Percentiles rank a stretch among this genome's conserved stretches.
These are phyloP conservation scores for Papilio protenor DNA, from an alignment of 2,888 invertebrate species.

Conservation along the genomic window DNA sequence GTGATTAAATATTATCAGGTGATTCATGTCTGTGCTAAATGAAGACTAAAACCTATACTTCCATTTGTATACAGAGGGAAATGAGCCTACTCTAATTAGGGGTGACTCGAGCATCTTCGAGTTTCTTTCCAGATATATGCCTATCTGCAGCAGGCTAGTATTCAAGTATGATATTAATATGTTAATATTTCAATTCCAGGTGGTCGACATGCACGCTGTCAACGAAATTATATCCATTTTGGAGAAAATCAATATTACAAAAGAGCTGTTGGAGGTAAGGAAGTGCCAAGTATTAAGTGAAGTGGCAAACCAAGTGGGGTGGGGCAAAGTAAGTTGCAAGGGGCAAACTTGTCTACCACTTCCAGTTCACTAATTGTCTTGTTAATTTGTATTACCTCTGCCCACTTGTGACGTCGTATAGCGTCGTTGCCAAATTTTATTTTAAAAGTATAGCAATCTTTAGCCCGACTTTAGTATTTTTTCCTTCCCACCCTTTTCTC, in stretches of 20 bases:
- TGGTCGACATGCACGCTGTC: slow-evolving; percentile 97
- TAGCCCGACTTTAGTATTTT: no score
- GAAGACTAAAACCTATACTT: not conserved
- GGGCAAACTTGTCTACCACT: not conserved
- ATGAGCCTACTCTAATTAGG: not conserved
- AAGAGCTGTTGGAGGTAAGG: slow-evolving; percentile 94
- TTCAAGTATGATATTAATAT: no score
- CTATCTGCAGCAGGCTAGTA: not conserved
- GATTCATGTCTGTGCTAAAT: not conserved
- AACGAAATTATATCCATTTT: slow-evolving; percentile 96
- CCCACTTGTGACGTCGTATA: slow-evolving; percentile 4
- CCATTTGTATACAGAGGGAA: no score
- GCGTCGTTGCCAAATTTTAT: slow-evolving; percentile 35
- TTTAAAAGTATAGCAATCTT: no score
- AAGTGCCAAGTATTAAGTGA: slow-evolving; percentile 28
- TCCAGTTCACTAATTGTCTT: slow-evolving; percentile 35
- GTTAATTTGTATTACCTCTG: slow-evolving; percentile 23
- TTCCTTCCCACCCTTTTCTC: no score
- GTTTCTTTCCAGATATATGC: not conserved
- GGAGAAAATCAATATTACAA: slow-evolving; percentile 95
- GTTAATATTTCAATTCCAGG: slow-evolving; percentile 83
- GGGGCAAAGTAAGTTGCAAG: slow-evolving; percentile 55
- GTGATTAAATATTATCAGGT: not conserved
- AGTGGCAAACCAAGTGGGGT: not conserved
- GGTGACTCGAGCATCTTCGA: not conserved